phyloP scores from a whole-genome alignment of 2,113 vertebrate genomes.

The Platysternon megacephalum region DNA sequence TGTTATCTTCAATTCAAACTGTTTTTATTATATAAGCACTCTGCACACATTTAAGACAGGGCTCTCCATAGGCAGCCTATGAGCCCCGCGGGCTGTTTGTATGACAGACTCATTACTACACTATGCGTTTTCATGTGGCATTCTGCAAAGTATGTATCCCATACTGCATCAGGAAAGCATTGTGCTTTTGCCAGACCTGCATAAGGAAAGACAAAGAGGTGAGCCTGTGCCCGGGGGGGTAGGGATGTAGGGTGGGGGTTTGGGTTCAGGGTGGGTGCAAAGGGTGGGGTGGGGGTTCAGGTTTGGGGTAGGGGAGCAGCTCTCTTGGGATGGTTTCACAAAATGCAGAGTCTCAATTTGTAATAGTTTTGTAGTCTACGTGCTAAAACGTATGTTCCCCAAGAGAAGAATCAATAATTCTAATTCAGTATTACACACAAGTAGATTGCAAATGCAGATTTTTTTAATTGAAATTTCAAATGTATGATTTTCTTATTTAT shows the following conservation, averaged over 20 bases:
- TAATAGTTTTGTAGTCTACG: rapidly evolving
- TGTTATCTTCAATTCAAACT: slow-evolving; percentile 48
- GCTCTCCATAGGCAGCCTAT: background rate
- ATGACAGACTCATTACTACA: rapidly evolving
- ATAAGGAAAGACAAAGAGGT: background rate
- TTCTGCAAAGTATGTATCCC: background rate
- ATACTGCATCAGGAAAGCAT: rapidly evolving
- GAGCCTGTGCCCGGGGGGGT: background rate
- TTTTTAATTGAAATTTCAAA: background rate
- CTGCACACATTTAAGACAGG: rapidly evolving
- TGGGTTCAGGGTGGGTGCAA: too few species aligned
- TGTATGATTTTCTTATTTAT: background rate
- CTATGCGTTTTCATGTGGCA: rapidly evolving
- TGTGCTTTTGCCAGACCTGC: background rate
- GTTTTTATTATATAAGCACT: background rate
- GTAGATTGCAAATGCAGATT: background rate
- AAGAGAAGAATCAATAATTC: background rate
- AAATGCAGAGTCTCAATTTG: background rate
- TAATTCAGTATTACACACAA: background rate
- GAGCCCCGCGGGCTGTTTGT: background rate
- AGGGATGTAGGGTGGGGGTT: too few species aligned
- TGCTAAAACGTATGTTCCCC: background rate
- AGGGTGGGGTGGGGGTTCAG: too few species aligned
- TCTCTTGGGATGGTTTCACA: background rate
- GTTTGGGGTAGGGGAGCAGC: background rate